Evolutionary conservation across 2,113 vertebrate genomes (phyloP).

Genomic region (Amphiprion percula): DNA sequence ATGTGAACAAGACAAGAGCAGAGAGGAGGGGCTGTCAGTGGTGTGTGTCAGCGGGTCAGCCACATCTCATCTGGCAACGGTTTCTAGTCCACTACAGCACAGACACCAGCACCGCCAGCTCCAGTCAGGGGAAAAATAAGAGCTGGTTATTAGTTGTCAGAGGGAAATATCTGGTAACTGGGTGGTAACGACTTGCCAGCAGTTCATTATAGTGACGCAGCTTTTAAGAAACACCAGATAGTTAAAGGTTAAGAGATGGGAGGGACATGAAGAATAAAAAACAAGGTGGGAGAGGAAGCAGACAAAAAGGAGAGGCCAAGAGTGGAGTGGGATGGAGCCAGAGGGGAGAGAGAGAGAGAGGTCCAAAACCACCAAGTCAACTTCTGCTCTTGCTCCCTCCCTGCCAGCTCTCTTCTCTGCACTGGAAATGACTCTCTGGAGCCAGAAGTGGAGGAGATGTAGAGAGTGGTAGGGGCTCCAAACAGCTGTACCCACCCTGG

Average conservation of each 20-base stretch:
- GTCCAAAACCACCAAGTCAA: constrained; percentile 47
- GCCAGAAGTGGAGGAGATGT: constrained; percentile 54
- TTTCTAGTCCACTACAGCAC: constrained; percentile 45
- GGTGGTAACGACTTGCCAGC: constrained; percentile 48
- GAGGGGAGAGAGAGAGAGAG: constrained; percentile 23
- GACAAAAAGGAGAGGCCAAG: constrained; percentile 59
- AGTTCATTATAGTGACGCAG: constrained; percentile 31
- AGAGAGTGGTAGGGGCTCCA: constrained; percentile 18
- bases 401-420: constrained; percentile 47
- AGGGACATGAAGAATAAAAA: constrained; percentile 1
- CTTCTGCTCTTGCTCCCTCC: constrained; percentile 42
- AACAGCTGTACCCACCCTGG: constrained; percentile 64
- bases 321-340: constrained; percentile 43
- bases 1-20: constrained; percentile 60
- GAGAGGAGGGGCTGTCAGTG: neutral
- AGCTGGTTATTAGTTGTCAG: constrained; percentile 54
- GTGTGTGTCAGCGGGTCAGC: constrained; percentile 60
- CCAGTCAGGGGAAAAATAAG: constrained; percentile 33
- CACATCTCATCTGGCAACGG: constrained; percentile 76
- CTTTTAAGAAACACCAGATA: constrained; percentile 14
- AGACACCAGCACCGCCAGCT: constrained; percentile 26
- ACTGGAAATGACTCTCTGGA: constrained; percentile 72
- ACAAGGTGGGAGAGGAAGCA: constrained; percentile 33
- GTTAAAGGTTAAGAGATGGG: constrained; percentile 40
- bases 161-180: constrained; percentile 64